These are phyloP conservation scores for Ochlodes sylvanus DNA, from an alignment of 2,888 invertebrate species.

Conservation along the genomic window DNA sequence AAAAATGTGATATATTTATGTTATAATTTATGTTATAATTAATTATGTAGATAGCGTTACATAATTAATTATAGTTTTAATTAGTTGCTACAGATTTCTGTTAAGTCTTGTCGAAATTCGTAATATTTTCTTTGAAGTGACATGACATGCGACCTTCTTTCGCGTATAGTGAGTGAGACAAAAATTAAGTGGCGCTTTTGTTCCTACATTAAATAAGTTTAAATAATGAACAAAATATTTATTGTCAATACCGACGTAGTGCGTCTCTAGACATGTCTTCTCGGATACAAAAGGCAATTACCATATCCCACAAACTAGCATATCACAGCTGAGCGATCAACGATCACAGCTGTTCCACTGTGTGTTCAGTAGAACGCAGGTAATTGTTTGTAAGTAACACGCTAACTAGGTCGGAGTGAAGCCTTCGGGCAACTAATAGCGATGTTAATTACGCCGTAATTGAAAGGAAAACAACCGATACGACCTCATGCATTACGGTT, in stretches of 20 bases:
- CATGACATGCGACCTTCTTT: too few relatives aligned
- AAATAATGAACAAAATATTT: too few relatives aligned
- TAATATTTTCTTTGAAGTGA: too few relatives aligned
- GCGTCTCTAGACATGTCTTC: slow-evolving; percentile 11
- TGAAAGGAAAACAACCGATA: slow-evolving; percentile 49
- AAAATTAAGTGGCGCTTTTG: too few relatives aligned
- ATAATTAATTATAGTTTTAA: too few relatives aligned
- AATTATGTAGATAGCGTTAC: too few relatives aligned
- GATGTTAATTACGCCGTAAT: slow-evolving; percentile 55
- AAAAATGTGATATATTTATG: too few relatives aligned
- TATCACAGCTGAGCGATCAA: slow-evolving; percentile 33
- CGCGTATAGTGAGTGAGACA: too few relatives aligned
- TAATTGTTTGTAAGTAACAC: slow-evolving; percentile 77
- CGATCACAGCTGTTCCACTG: slow-evolving; percentile 31
- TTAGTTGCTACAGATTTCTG: too few relatives aligned
- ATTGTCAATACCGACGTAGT: background rate
- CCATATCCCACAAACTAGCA: slow-evolving; percentile 31
- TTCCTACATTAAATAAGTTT: too few relatives aligned
- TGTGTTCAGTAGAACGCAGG: slow-evolving; percentile 37
- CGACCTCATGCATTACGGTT: slow-evolving; percentile 42
- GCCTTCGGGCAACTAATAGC: slow-evolving; percentile 49
- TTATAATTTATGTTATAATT: too few relatives aligned
- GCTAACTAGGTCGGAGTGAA: slow-evolving; percentile 59
- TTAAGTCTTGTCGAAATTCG: too few relatives aligned
- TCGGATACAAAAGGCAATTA: slow-evolving; percentile 38